Base-by-base conservation (phyloP, 2,888 invertebrate genomes). In the Hoplodrina blanda region DNA sequence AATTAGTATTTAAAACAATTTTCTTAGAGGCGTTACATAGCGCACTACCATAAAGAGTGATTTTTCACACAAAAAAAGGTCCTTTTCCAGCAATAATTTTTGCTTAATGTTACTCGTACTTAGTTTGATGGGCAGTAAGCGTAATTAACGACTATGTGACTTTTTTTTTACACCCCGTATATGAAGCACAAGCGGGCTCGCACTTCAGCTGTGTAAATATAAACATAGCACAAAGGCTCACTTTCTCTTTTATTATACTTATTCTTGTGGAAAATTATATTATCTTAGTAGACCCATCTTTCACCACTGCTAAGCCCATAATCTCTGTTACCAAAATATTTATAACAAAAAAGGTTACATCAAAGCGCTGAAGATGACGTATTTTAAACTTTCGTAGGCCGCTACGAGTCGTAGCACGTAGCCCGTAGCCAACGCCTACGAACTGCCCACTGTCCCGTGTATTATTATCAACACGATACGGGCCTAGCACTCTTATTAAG, bases 401-500 rank as follows among this genome's bases (percentile, higher is more conserved):
- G 74, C 74, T 74, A 74, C 74, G 76, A 17, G 46, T 33, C 76
- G 74, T 74, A 74, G 73, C 76, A n/a, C 65, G 73, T 72, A 69
- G 68, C 54, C n/a, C 70, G 70, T 71, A 73, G 76, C 64, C 50
- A 19, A 33, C 61, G 61, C 53, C 54, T 54, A 69, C 76, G 75
- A 69, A 25, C 44, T 50, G 56, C 41, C 57, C 76, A 49, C 53
- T 54, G 62, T 69, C 53, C 57, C 62, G 57, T 62, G 33, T 37
- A 65, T 54, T 61, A 49, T 56, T 55, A 63, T 56, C 17, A 46
- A 44, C 49, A 20, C 30, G 62, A 25, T 53, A 37, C 8, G 8
- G 10, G 46, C 10, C 20, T 25, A 20, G 53, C 49, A 55, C 13
- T 41, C 37, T 46, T 10, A 71, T 8, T 44, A 25, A 54, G n/a